These are phyloP conservation scores for Zygogramma bicolorata DNA, from an alignment of 2,888 invertebrate genomes.

Conservation along the genomic window DNA sequence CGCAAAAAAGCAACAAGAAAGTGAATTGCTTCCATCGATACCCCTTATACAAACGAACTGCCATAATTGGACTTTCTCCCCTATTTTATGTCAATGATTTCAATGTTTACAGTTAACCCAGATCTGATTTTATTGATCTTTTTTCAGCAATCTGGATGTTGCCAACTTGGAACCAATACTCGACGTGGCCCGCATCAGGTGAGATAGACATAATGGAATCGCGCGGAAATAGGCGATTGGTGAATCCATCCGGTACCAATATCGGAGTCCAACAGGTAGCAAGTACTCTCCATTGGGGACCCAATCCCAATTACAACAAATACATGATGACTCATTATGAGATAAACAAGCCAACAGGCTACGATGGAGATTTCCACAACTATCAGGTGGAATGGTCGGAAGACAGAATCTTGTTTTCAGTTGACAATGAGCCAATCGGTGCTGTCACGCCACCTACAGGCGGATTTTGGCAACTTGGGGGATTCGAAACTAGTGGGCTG, in stretches of 20 bases:
- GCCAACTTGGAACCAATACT: slow-evolving; percentile 75
- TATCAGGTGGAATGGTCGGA: slow-evolving; percentile 78
- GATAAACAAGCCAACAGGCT: slow-evolving; percentile 64
- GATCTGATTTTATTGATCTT: not conserved
- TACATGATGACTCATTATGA: slow-evolving; percentile 67
- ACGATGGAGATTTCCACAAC: slow-evolving; percentile 72
- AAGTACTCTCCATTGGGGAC: slow-evolving; percentile 78
- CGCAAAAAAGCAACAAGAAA: too few species aligned
- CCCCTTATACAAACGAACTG: too few species aligned
- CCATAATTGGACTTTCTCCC: too few species aligned
- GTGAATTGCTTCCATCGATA: too few species aligned
- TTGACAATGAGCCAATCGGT: slow-evolving; percentile 71
- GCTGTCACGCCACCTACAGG: slow-evolving; percentile 68
- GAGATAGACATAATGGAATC: slow-evolving; percentile 80
- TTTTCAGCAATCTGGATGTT: slow-evolving; percentile 77
- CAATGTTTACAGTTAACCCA: too few species aligned
- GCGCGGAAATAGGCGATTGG: slow-evolving; percentile 71
- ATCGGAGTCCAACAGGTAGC: slow-evolving; percentile 73
- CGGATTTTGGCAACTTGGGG: slow-evolving; percentile 77
- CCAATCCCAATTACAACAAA: slow-evolving; percentile 69
- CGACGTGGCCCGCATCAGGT: slow-evolving; percentile 78
- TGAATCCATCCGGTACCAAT: slow-evolving; percentile 34
- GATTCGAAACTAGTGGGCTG: slow-evolving; percentile 68
- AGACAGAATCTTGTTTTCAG: slow-evolving; percentile 67
- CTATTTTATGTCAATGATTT: too few species aligned